Evolutionary conservation across 2,888 invertebrate genomes (phyloP).

Genomic region (Kuschelorhynchus macadamiae): DNA sequence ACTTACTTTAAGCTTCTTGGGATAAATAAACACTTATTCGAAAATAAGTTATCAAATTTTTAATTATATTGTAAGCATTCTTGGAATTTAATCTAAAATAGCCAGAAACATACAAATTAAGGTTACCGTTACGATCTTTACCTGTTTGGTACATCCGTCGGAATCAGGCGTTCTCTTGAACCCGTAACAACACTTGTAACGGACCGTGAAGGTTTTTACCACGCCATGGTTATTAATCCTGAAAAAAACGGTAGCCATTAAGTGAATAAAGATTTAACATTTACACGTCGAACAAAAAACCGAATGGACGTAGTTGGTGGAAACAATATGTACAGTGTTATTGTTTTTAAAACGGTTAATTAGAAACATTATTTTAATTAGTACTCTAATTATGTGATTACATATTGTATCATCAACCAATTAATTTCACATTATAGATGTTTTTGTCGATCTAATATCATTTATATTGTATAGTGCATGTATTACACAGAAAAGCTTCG

Average conservation of each 20-base stretch:
- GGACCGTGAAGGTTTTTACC: constrained; percentile 74
- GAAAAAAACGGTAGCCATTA: constrained; percentile 46
- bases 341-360: constrained; percentile 3
- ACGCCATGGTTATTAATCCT: constrained; percentile 74
- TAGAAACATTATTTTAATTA: neutral
- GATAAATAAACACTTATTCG: no score
- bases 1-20: no score
- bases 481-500: no score
- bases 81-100: no score
- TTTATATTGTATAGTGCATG: no score
- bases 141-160: constrained; percentile 66
- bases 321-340: neutral
- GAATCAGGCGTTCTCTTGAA: constrained; percentile 68
- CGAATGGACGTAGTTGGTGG: neutral
- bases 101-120: constrained; percentile 7
- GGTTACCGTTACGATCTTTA: constrained; percentile 54
- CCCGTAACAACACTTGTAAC: constrained; percentile 80
- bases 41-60: no score
- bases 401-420: no score
- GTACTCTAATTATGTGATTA: no score
- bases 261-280: constrained; percentile 5
- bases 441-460: no score
- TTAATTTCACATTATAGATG: no score
- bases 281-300: neutral
- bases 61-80: no score